A percentile compares a stretch with the other conserved stretches of the same genome.
phyloP scores from a whole-genome alignment of 2,113 vertebrate genomes.

The Cyphomyrus plagiostoma region DNA sequence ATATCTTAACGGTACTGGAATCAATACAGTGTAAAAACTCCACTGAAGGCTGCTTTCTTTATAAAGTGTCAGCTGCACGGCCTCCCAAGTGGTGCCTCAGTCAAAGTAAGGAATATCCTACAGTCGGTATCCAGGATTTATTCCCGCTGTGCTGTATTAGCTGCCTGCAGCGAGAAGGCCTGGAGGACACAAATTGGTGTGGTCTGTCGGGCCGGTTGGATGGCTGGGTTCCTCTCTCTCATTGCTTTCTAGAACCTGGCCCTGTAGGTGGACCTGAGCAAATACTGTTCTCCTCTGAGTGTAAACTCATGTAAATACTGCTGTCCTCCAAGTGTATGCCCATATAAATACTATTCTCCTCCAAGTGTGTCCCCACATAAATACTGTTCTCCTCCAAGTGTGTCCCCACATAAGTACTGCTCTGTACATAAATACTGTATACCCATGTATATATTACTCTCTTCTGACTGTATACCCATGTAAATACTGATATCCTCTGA shows the following conservation, averaged over 20 bases:
- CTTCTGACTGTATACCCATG: not conserved
- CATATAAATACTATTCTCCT: not conserved
- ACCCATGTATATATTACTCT: not conserved
- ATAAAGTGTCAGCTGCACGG: not conserved
- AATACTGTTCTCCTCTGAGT: not conserved
- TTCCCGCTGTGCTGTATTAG: not conserved
- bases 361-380: not conserved
- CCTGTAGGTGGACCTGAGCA: not conserved
- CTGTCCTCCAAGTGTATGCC: not conserved
- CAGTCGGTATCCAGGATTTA: not conserved
- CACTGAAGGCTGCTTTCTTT: not conserved
- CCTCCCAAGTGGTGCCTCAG: not conserved
- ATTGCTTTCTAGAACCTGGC: not conserved
- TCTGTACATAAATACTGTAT: not conserved
- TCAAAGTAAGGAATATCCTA: not conserved
- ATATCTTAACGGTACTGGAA: not conserved
- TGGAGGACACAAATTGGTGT: not conserved
- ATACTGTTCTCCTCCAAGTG: not conserved
- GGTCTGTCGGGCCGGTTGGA: not conserved
- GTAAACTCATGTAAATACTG: not conserved
- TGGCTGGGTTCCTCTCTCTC: not conserved
- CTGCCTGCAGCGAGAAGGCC: not conserved
- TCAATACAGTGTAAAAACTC: not conserved
- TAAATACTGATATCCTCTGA: not conserved
- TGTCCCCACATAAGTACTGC: fast-evolving